Evolutionary conservation across 2,113 vertebrate genomes (phyloP).

Genomic region (Pseudorasbora parva): DNA sequence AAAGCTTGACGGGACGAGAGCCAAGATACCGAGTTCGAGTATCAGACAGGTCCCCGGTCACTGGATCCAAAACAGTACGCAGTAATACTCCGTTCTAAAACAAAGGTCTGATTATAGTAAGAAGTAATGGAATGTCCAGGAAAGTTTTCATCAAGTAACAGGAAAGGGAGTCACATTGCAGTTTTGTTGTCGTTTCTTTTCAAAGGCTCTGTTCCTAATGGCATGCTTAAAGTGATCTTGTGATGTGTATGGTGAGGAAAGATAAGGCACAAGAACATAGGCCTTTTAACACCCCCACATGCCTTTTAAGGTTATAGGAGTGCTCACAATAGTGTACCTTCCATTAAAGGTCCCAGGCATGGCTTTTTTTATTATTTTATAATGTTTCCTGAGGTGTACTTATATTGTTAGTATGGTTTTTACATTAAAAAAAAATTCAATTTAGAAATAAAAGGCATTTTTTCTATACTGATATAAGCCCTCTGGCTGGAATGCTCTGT

Average conservation of each 20-base stretch:
- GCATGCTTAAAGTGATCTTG: not conserved
- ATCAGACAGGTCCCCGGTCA: slow-evolving; percentile 94
- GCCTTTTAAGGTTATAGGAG: not conserved
- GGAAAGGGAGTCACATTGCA: not conserved
- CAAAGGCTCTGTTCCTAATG: not conserved
- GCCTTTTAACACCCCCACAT: not conserved
- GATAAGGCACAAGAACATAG: not conserved
- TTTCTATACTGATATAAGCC: no score
- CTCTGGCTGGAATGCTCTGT: no score
- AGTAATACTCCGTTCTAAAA: slow-evolving; percentile 92
- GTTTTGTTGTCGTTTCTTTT: not conserved
- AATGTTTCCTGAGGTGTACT: no score
- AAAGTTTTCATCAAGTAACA: not conserved
- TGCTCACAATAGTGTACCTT: no score
- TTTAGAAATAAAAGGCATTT: no score
- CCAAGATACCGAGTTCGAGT: slow-evolving; percentile 95
- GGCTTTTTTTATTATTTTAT: no score
- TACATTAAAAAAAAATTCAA: no score
- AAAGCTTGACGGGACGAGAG: slow-evolving; percentile 95
- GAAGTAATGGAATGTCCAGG: not conserved
- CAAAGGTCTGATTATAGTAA: not conserved
- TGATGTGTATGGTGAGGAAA: not conserved
- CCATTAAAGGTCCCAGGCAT: no score
- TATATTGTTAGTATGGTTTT: no score
- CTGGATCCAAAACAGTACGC: slow-evolving; percentile 93